phyloP scores from a whole-genome alignment of 2,888 invertebrate genomes.

The Drosophila birchii region DNA sequence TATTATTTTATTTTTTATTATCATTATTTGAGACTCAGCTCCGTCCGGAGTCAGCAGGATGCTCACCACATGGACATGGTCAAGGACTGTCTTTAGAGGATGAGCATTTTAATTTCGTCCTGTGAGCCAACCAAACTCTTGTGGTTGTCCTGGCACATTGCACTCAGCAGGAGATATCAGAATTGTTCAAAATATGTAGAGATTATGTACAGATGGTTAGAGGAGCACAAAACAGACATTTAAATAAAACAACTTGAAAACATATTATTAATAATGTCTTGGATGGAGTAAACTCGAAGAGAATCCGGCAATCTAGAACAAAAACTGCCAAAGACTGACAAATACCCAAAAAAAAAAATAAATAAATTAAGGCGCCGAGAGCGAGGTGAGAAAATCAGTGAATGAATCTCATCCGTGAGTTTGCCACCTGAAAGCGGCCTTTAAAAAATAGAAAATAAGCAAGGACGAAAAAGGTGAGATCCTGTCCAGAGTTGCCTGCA shows the following conservation, averaged over 20 bases:
- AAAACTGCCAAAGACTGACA: slow-evolving; percentile 16
- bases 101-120: not conserved
- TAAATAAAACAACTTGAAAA: not conserved
- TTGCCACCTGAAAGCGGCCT: slow-evolving; percentile 42
- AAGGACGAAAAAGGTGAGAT: slow-evolving; percentile 26
- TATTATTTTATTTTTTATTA: not conserved
- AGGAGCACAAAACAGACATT: not conserved
- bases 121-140: not conserved
- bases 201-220: not conserved
- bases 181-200: not conserved
- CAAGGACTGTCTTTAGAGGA: not conserved
- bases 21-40: not conserved
- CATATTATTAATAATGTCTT: not conserved
- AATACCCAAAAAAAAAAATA: not conserved
- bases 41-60: not conserved
- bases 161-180: slow-evolving; percentile 2
- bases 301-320: not conserved
- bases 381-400: slow-evolving; percentile 29
- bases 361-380: not conserved
- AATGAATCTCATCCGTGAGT: slow-evolving; percentile 45
- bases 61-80: slow-evolving; percentile 19
- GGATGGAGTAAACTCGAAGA: too few species aligned
- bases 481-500: slow-evolving; percentile 43
- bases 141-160: slow-evolving; percentile 11
- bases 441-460: slow-evolving; percentile 35